A percentile compares a stretch with the other conserved stretches of the same genome.
These are phyloP conservation scores for Melanostoma mellinum DNA, from an alignment of 2,888 invertebrate species.

Conservation along the genomic window DNA sequence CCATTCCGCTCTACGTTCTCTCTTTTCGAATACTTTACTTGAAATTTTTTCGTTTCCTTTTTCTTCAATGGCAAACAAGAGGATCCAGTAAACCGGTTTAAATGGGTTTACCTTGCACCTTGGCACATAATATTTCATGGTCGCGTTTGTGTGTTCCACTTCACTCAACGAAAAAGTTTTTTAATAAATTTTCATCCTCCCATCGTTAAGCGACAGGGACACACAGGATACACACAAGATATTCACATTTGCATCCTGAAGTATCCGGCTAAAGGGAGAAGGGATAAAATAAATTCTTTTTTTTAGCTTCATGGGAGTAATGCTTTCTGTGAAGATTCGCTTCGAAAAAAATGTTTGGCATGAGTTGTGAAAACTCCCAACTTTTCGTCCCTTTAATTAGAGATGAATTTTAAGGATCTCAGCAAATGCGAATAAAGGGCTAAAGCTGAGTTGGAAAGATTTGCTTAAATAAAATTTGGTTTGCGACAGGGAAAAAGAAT, in stretches of 20 bases:
- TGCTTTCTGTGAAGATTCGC: slow-evolving; percentile 59
- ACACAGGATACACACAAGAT: slow-evolving; percentile 45
- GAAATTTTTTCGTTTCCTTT: slow-evolving; percentile 17
- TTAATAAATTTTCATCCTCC: slow-evolving; percentile 63
- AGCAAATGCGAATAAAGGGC: not conserved
- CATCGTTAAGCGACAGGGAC: slow-evolving; percentile 51
- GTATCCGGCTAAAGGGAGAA: not conserved
- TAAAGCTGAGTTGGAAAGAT: not conserved
- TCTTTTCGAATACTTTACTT: slow-evolving; percentile 13
- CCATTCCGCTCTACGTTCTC: not conserved
- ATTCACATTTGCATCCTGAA: slow-evolving; percentile 51
- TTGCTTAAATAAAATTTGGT: not conserved
- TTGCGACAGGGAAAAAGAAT: too few species aligned
- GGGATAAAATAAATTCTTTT: not conserved
- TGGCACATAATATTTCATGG: slow-evolving; percentile 70
- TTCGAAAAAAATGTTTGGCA: not conserved
- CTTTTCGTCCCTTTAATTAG: slow-evolving; percentile 70
- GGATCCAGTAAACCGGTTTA: slow-evolving; percentile 34
- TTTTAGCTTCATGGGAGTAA: slow-evolving; percentile 9
- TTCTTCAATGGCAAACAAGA: slow-evolving; percentile 25
- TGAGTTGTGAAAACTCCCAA: slow-evolving; percentile 37
- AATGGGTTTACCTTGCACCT: slow-evolving; percentile 63
- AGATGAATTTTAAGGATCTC: slow-evolving; percentile 65
- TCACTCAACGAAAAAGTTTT: slow-evolving; percentile 68
- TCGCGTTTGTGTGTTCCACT: slow-evolving; percentile 60